phyloP scores from a whole-genome alignment of 2,113 vertebrate genomes.

The Thermophis baileyi region DNA sequence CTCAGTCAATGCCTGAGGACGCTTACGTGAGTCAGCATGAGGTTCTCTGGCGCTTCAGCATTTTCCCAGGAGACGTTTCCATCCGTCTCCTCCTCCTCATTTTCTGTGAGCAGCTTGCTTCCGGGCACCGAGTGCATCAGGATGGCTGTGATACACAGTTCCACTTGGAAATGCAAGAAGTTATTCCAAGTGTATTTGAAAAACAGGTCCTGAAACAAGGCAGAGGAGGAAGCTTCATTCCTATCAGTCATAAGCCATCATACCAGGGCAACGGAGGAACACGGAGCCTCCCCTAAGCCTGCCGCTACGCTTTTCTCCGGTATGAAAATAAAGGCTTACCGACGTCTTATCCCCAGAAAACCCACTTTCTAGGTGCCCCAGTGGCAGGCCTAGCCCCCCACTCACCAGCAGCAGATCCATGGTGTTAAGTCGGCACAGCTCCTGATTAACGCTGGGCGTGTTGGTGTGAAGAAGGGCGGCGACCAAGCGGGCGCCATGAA shows the following conservation, averaged over 20 bases:
- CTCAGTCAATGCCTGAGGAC: rapidly evolving
- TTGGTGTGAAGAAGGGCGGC: conserved; percentile 89
- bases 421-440: conserved; percentile 88
- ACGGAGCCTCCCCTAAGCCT: background rate
- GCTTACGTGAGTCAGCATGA: conserved; percentile 86
- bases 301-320: background rate
- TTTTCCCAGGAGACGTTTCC: conserved; percentile 30
- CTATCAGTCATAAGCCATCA: rapidly evolving
- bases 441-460: conserved; percentile 84
- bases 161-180: conserved; percentile 98
- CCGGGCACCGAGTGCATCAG: conserved; percentile 80
- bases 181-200: conserved; percentile 99
- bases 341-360: background rate
- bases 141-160: conserved; percentile 88
- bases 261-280: background rate
- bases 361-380: background rate
- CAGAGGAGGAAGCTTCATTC: background rate
- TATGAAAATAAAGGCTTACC: background rate
- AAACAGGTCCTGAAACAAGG: conserved; percentile 85
- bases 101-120: conserved; percentile 49
- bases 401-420: conserved; percentile 90
- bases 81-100: conserved; percentile 60
- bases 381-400: background rate
- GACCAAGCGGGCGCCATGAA: conserved; percentile 87
- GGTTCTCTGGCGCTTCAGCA: conserved; percentile 54